A percentile compares a stretch with the other conserved stretches of the same genome.
These are phyloP conservation scores for Acanthurus lineatus DNA, from an alignment of 2,797 vertebrate species.

Conservation along the genomic window DNA sequence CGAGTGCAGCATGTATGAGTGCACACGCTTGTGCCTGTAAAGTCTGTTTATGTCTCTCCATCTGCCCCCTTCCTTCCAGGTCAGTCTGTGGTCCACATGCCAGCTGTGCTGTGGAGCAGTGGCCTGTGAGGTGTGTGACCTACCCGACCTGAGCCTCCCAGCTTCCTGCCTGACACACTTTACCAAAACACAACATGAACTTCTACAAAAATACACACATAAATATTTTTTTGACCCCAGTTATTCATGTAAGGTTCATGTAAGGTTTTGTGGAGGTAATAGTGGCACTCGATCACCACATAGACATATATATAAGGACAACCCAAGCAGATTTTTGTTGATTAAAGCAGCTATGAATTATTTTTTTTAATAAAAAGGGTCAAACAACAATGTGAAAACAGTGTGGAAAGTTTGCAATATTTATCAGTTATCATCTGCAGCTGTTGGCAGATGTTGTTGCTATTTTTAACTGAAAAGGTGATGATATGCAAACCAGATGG, in stretches of 20 bases:
- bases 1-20: neutral
- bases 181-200: constrained; percentile 6
- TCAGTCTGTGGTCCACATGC: constrained; percentile 50
- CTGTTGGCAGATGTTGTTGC: no score
- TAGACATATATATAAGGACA: neutral
- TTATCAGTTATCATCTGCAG: neutral
- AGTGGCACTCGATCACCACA: neutral
- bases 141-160: constrained; percentile 18
- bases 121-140: constrained; percentile 51
- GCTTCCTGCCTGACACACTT: constrained; percentile 35
- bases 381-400: neutral
- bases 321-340: neutral
- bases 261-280: neutral
- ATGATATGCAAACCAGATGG: no score
- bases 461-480: no score
- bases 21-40: neutral
- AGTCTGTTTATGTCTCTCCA: constrained; percentile 15
- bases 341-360: neutral
- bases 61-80: constrained; percentile 35
- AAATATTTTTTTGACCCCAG: neutral
- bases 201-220: neutral
- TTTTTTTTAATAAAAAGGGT: neutral
- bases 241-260: neutral
- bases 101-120: constrained; percentile 58
- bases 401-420: neutral